These are phyloP conservation scores for Sorex fumeus DNA, from an alignment of 2,113 vertebrate species.

Conservation along the genomic window DNA sequence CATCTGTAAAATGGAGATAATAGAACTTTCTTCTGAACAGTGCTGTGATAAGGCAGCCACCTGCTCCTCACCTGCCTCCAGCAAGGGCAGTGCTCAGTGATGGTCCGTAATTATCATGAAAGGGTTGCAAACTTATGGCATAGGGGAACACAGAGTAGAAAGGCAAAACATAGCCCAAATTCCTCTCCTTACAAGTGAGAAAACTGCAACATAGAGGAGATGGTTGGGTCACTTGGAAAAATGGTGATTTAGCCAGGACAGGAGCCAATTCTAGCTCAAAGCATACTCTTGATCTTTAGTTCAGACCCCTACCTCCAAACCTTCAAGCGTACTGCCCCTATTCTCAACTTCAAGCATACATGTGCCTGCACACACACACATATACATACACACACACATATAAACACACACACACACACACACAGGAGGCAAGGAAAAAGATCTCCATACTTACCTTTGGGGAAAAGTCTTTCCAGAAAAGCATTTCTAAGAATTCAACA, in stretches of 20 bases:
- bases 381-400: no score
- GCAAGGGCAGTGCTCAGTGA: not conserved
- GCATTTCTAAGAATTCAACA: conserved; percentile 18
- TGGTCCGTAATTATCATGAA: not conserved
- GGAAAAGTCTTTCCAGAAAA: not conserved
- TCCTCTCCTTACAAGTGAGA: not conserved
- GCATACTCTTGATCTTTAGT: not conserved
- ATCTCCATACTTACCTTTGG: not conserved
- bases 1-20: no score
- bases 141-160: not conserved
- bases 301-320: not conserved
- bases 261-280: not conserved
- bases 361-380: no score
- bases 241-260: not conserved
- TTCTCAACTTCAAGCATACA: not conserved
- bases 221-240: no score
- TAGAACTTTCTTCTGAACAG: not conserved
- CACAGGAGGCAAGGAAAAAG: not conserved
- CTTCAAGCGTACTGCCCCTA: not conserved
- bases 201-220: not conserved
- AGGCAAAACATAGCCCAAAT: not conserved
- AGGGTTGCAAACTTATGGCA: not conserved
- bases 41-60: no score
- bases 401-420: no score
- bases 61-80: not conserved